Base-by-base conservation (phyloP, 2,113 vertebrate genomes). In the Emydura subglobosa region DNA sequence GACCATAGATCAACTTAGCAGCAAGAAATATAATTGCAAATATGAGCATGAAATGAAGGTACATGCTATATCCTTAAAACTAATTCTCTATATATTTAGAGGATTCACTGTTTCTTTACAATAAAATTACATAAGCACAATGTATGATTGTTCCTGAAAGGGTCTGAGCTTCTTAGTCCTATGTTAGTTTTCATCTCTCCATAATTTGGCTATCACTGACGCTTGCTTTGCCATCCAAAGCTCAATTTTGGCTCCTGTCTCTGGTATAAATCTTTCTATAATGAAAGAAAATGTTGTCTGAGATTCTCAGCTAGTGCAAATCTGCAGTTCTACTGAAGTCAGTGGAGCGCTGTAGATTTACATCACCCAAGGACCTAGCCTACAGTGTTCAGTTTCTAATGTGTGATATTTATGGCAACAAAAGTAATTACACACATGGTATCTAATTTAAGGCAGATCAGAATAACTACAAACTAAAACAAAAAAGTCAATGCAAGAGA, bases 21-120 rank as follows among this genome's bases (percentile, higher is more conserved):
- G 83, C 86, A 95, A 97, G 68, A 93, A 42, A 0, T 98, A 96
- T 34, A 3, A 1, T 39, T 98, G 97, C 90, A 82, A 10, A 3
- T 97, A 95, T 0, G 61, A 96, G 5, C 97, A 97, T 47, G 97
- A 97, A 91, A 42, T 2, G 4, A 0, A 93, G 97, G 97, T 97
- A 96, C 10, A 29, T 2, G 65, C 25, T 16, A 39, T 54, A 14
- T 47, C 47, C 47, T 47, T 47, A 47, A 47, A 47, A 47, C 47
- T 47, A 47, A 47, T 47, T 47, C 47, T 47, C 47, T 39, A 42
- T 42, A 39, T 81, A 27, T 47, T 14, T 39, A 72, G 1, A 85
- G 61, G 50, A 2, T 39, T 27, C 0, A 54, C 2, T 57, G 83
- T 84, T 88, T 55, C 47, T 92, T 91, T 79, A 50, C 47, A 59